phyloP scores from a whole-genome alignment of 2,888 invertebrate genomes.

The Tubiluchus corallicola region DNA sequence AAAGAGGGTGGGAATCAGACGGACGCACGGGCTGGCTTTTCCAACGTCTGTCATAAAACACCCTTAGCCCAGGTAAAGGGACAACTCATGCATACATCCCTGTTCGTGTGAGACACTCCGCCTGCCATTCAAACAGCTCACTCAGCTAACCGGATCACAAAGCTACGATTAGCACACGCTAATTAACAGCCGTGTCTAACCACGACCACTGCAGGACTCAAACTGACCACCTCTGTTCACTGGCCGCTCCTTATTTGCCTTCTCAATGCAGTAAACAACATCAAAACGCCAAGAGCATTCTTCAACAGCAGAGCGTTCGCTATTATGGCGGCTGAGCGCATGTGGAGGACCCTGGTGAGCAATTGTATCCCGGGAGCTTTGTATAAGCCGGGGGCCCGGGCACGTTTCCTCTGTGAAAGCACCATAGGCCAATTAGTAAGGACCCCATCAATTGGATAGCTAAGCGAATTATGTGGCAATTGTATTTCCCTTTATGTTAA shows the following conservation, averaged over 20 bases:
- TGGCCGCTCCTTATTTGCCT: not conserved
- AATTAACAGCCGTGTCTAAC: not conserved
- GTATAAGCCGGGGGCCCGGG: not conserved
- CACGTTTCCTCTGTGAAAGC: not conserved
- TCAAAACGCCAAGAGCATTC: not conserved
- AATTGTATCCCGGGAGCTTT: not conserved
- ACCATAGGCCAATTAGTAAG: not conserved
- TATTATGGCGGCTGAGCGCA: no score
- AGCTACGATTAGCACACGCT: not conserved
- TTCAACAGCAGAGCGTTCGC: no score
- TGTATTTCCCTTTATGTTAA: not conserved
- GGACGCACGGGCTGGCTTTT: not conserved
- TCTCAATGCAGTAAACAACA: not conserved
- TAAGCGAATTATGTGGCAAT: conserved; percentile 3
- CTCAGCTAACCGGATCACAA: not conserved
- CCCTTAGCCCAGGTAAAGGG: not conserved
- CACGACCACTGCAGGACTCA: no score
- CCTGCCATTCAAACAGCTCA: not conserved
- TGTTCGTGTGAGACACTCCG: not conserved
- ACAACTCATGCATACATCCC: not conserved
- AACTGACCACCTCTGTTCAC: no score
- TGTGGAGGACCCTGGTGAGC: no score
- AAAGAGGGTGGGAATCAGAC: conserved; percentile 3
- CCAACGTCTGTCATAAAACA: not conserved
- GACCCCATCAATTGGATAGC: conserved; percentile 3